phyloP scores from a whole-genome alignment of 2,113 vertebrate genomes.

The Acrocephalus arundinaceus region DNA sequence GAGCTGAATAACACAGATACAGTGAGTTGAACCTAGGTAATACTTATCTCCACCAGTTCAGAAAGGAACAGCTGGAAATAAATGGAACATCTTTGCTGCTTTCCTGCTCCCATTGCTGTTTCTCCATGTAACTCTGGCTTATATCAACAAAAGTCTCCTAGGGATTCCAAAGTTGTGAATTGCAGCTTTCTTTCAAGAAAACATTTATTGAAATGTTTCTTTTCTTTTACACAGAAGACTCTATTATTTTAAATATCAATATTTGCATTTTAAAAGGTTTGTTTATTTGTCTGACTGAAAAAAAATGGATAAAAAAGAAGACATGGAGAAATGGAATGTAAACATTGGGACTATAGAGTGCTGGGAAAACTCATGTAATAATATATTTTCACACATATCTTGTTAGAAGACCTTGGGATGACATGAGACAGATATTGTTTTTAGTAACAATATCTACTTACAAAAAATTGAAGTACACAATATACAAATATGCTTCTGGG shows the following conservation, averaged over 20 bases:
- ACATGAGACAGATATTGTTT: not conserved
- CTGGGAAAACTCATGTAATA: not conserved
- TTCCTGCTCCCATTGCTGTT: not conserved
- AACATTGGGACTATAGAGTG: not conserved
- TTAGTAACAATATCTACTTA: not conserved
- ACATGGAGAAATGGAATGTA: not conserved
- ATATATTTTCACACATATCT: not conserved
- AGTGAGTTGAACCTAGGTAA: not conserved
- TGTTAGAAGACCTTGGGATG: constrained; percentile 10
- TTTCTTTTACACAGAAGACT: constrained; percentile 24
- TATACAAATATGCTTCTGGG: not conserved
- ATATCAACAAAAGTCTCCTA: not conserved
- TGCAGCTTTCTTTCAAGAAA: not conserved
- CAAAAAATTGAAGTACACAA: not conserved
- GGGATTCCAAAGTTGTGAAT: constrained; percentile 8
- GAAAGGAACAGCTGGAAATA: not conserved
- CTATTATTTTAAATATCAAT: constrained; percentile 62
- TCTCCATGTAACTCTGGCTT: not conserved
- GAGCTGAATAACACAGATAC: not conserved
- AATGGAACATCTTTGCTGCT: not conserved
- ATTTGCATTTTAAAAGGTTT: constrained; percentile 63
- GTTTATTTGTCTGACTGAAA: constrained; percentile 9
- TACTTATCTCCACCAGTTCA: not conserved
- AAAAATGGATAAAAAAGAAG: not conserved
- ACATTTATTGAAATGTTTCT: no score